Percentiles rank a stretch among this genome's conserved stretches.
phyloP scores from a whole-genome alignment of 2,113 vertebrate species.

The Perca flavescens region DNA sequence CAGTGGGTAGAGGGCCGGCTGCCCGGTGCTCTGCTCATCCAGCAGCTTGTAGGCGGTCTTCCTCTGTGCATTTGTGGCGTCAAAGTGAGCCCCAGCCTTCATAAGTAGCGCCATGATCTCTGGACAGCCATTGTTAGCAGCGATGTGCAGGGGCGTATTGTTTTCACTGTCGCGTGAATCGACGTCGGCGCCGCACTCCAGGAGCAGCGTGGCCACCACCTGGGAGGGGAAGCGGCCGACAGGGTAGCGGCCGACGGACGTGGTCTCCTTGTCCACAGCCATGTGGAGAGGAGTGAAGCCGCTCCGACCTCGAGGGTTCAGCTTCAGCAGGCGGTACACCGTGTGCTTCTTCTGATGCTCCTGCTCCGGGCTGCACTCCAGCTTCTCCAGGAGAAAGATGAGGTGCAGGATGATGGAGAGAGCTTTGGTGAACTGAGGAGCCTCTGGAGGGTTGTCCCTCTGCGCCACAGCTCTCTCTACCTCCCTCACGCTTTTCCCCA shows the following conservation, averaged over 20 bases:
- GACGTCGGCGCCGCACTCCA: slow-evolving; percentile 93
- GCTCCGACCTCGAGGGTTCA: slow-evolving; percentile 89
- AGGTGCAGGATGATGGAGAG: slow-evolving; percentile 95
- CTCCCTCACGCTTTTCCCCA: slow-evolving; percentile 93
- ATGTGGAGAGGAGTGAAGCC: slow-evolving; percentile 94
- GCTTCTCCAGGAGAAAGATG: slow-evolving; percentile 92
- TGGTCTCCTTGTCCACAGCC: slow-evolving; percentile 95
- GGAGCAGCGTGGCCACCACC: slow-evolving; percentile 89
- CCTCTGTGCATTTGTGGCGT: slow-evolving; percentile 92
- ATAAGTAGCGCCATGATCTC: slow-evolving; percentile 91
- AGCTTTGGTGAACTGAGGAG: slow-evolving; percentile 92
- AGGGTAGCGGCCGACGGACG: slow-evolving; percentile 92
- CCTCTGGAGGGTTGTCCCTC: slow-evolving; percentile 89
- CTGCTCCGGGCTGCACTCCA: slow-evolving; percentile 89
- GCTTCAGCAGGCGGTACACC: slow-evolving; percentile 92
- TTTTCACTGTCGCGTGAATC: slow-evolving; percentile 95
- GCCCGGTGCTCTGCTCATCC: slow-evolving; percentile 90
- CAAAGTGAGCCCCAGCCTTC: slow-evolving; percentile 92
- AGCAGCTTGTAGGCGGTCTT: slow-evolving; percentile 93
- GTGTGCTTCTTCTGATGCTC: slow-evolving; percentile 94
- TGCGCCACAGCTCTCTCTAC: slow-evolving; percentile 92
- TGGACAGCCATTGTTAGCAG: slow-evolving; percentile 89
- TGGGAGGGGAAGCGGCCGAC: slow-evolving; percentile 94
- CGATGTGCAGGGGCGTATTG: slow-evolving; percentile 93
- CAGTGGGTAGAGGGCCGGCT: slow-evolving; percentile 90